Evolutionary conservation across 1,140 invertebrate species (phyloP), one percentile per base, ranked within the genome.

Genomic region (Ruditapes philippinarum): DNA sequence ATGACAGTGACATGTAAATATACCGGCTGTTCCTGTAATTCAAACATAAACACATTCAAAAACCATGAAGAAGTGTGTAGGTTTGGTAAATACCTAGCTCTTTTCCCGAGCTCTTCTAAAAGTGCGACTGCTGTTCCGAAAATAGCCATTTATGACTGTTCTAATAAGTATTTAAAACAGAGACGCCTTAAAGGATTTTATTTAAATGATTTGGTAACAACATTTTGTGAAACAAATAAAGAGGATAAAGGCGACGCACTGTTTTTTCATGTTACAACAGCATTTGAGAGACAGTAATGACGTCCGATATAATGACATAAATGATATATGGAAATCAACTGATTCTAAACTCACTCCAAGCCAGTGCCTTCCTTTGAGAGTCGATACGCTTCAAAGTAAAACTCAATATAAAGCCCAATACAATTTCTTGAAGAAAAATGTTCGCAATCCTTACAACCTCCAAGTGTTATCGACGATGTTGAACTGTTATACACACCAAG

Each of bases 371-470:
- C 19, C 73, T 45, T 45, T 76, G 7, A 9, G 78, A 9, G 5
- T 76, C 19, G 73, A 76, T 45, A 45, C 73, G n/a, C 73, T 49
- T 19, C 73, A 76, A 25, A 76, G 73, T 28, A 49, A 76, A 45
- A 42, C n/a, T 2, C 38, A 76, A 25, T 76, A 42, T 76, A 42
- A 76, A 45, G 42, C 38, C 0, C 38, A 45, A 25, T 76, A 76
- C 25, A 76, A 7, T 49, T 49, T 17, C 25, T 40, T 45, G 7
- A 25, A 76, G 45, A 76, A 31, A 42, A 76, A 76, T 45, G 12
- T 17, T 0, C 28, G 28, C 5, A 45, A 45, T 45, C 73, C 28
- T 76, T 76, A 25, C 73, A 76, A 76, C n/a, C 73, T 0, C 73
- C 73, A n/a, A 49, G 73, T 76, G 36, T 31, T 74, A 31, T 74